Evolutionary conservation across 2,888 invertebrate genomes (phyloP).

Genomic region (Dicranocentrus wangi): DNA sequence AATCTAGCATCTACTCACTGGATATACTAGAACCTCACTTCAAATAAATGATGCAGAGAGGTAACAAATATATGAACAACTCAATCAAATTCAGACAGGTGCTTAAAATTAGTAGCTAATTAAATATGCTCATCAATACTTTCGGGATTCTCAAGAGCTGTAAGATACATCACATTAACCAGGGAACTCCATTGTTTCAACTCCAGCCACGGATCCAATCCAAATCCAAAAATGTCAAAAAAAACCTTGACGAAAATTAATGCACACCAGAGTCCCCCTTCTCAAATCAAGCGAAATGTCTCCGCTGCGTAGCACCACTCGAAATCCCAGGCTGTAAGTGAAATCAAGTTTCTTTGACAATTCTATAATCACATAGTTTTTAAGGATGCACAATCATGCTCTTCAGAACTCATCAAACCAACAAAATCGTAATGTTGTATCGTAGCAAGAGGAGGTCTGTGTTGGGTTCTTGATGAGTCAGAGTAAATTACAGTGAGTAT

Average conservation of each 20-base stretch:
- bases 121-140: slow-evolving; percentile 6
- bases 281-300: slow-evolving; percentile 39
- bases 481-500: slow-evolving; percentile 55
- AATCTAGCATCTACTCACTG: no score
- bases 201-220: no score
- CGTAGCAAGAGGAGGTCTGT: slow-evolving; percentile 14
- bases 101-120: slow-evolving; percentile 4
- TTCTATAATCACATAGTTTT: slow-evolving; percentile 45
- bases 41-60: no score
- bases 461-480: slow-evolving; percentile 63
- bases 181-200: no score
- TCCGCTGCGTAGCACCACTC: slow-evolving; percentile 56
- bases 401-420: slow-evolving; percentile 62
- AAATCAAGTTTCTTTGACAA: slow-evolving; percentile 59
- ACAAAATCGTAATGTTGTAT: slow-evolving; percentile 34
- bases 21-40: no score
- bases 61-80: no score
- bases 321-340: slow-evolving; percentile 32
- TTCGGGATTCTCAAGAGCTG: background rate
- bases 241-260: slow-evolving; percentile 23
- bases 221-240: no score
- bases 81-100: no score
- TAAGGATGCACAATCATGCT: slow-evolving; percentile 53
- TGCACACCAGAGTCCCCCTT: slow-evolving; percentile 14
- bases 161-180: no score